phyloP scores from a whole-genome alignment of 2,888 invertebrate genomes.

The Spisula solida region DNA sequence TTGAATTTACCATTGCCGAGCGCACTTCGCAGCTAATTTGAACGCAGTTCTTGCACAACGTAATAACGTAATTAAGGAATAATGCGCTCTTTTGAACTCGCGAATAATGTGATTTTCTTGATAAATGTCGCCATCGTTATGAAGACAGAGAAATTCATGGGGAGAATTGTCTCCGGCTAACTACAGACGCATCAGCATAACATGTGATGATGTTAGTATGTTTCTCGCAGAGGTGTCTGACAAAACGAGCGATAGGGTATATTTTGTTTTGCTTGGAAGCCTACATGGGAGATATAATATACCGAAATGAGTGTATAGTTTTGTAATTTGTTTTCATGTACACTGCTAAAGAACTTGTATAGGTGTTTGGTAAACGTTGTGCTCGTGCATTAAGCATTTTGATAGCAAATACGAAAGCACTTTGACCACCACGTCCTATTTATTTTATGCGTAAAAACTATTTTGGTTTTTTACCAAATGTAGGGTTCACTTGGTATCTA shows the following conservation, averaged over 20 bases:
- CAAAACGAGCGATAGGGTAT: neutral
- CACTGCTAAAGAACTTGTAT: neutral
- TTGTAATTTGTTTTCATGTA: neutral
- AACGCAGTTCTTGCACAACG: neutral
- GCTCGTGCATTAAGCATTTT: neutral
- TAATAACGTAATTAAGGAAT: constrained; percentile 10
- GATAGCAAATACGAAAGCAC: neutral
- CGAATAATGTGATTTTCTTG: neutral
- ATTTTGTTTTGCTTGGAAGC: neutral
- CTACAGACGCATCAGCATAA: neutral
- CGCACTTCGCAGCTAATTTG: neutral
- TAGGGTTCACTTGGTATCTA: no score
- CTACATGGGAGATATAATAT: neutral
- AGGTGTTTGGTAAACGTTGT: neutral
- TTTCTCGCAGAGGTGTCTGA: neutral
- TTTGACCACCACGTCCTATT: neutral
- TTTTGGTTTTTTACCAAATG: no score
- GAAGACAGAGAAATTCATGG: neutral
- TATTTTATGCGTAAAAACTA: neutral
- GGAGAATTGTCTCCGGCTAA: neutral
- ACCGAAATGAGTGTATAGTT: neutral
- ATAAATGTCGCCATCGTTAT: neutral
- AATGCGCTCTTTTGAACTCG: neutral
- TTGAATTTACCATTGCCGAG: neutral
- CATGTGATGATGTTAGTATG: neutral